A percentile compares a stretch with the other conserved stretches of the same genome.
Conservation (phyloP, 2,888 invertebrate species). For the Chironomus riparius region DNA sequence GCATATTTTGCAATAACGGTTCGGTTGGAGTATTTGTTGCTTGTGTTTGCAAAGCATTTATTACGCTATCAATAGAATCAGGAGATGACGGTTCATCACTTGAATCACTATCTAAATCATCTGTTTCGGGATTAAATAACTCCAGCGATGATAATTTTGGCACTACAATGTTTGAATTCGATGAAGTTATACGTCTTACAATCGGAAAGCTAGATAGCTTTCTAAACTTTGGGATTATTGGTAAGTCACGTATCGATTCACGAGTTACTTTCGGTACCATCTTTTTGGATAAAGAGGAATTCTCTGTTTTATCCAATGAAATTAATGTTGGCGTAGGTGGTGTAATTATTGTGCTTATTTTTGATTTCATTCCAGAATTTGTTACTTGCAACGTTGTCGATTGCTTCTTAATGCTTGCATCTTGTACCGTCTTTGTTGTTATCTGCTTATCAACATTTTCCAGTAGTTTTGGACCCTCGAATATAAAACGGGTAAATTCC, state of each 20-base stretch:
- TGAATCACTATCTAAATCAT: slow-evolving; percentile 83
- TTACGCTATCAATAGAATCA: slow-evolving; percentile 78
- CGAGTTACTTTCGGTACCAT: slow-evolving; percentile 43
- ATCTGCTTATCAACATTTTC: background rate
- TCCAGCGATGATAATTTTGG: slow-evolving; percentile 72
- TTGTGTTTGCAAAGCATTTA: slow-evolving; percentile 51
- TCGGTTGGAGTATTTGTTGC: slow-evolving; percentile 15
- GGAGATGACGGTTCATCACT: slow-evolving; percentile 75
- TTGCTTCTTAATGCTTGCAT: background rate
- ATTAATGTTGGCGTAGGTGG: slow-evolving; percentile 38
- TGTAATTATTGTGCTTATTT: slow-evolving; percentile 35
- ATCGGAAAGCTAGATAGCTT: slow-evolving; percentile 54
- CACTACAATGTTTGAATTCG: slow-evolving; percentile 55
- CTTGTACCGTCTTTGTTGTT: background rate
- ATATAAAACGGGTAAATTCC: slow-evolving; percentile 33
- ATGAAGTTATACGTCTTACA: slow-evolving; percentile 57
- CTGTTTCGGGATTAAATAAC: slow-evolving; percentile 81
- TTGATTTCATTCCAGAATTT: slow-evolving; percentile 31
- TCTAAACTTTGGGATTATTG: slow-evolving; percentile 51
- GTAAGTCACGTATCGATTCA: slow-evolving; percentile 52
- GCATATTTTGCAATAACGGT: background rate
- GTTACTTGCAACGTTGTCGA: slow-evolving; percentile 43
- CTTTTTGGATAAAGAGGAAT: slow-evolving; percentile 36
- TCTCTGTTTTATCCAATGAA: background rate
- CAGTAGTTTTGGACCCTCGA: slow-evolving; percentile 31